A percentile compares a stretch with the other conserved stretches of the same genome.
Evolutionary conservation across 2,888 invertebrate species (phyloP).

Genomic region (Platerodrilus igneus): DNA sequence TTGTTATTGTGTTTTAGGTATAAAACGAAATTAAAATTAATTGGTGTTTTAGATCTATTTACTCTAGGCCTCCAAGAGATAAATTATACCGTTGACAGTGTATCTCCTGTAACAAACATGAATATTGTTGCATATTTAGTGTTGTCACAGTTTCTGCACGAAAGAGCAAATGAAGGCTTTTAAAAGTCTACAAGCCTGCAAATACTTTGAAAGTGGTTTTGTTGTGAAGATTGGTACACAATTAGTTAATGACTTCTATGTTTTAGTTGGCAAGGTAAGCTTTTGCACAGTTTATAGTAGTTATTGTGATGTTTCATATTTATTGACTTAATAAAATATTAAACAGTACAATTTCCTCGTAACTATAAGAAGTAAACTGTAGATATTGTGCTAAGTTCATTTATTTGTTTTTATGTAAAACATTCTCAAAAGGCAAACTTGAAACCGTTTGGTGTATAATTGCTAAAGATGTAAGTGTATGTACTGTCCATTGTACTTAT

Average conservation of each 20-base stretch:
- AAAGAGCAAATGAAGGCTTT: slow-evolving; percentile 19
- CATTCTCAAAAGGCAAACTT: slow-evolving; percentile 12
- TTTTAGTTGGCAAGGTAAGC: slow-evolving; percentile 11
- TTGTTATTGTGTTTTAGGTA: background rate
- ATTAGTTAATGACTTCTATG: slow-evolving; percentile 7
- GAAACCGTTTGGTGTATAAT: slow-evolving; percentile 11
- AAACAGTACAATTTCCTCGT: no score
- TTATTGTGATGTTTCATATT: no score
- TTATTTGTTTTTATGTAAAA: slow-evolving; percentile 10
- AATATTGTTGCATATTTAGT: slow-evolving; percentile 20
- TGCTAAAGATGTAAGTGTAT: slow-evolving; percentile 7
- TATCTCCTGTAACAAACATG: slow-evolving; percentile 9
- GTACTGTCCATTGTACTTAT: slow-evolving; percentile 14
- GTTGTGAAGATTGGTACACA: slow-evolving; percentile 7
- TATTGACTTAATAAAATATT: no score
- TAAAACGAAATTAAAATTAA: slow-evolving; percentile 8
- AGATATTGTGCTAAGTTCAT: no score
- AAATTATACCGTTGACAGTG: slow-evolving; percentile 3
- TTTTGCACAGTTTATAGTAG: no score
- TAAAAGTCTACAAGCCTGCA: slow-evolving; percentile 17
- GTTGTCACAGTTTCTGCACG: slow-evolving; percentile 16
- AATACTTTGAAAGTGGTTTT: slow-evolving; percentile 21
- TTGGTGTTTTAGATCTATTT: slow-evolving; percentile 9
- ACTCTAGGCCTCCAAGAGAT: slow-evolving; percentile 4
- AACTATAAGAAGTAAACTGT: no score